Evolutionary conservation across 2,113 vertebrate species (phyloP), one percentile per base, ranked within the genome.

Genomic region (Piliocolobus tephrosceles): DNA sequence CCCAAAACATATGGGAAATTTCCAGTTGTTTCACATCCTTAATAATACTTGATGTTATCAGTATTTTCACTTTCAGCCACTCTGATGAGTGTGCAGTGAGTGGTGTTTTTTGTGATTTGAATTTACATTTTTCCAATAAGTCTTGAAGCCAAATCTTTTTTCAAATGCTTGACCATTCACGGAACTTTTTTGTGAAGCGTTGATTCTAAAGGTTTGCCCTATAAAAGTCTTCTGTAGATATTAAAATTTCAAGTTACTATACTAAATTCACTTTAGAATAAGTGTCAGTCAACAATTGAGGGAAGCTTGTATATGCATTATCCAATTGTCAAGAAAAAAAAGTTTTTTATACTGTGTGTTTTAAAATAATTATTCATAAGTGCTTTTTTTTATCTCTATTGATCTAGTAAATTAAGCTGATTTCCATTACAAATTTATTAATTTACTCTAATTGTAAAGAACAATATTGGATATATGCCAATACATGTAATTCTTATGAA

Each of bases 351-450:
- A 5, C 8, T 52, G 43, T 45, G 3, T 30, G 32, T 81, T 93
- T 96, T 52, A 47, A 90, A 66, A 70, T 83, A 81, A 57, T 64
- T n/a, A 79, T 55, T 95, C 2, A 47, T 47, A 73, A 88, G 16
- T 58, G 10, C 27, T 40, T 91, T 93, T 91, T 93, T 76, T 92
- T 50, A 45, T 58, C 83, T 76, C 25, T 75, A 45, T 72, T 93
- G 30, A 75, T 32, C 75, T 61, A 78, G 43, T 81, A 88, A 94
- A 92, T 70, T 80, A 95, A 90, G 2, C n/a, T 88, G 38, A n/a
- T 78, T 97, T 93, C 66, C 50, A 93, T 57, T 83, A 93, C 87
- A 95, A 84, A 3, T 61, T 94, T 90, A 94, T 94, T 45, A 87
- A 86, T 84, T 82, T 70, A 52, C 78, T 70, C 7, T 94, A 76